Evolutionary conservation across 2,888 invertebrate genomes (phyloP), one percentile per base, ranked within the genome.

Genomic region (Eupithecia centaureata): DNA sequence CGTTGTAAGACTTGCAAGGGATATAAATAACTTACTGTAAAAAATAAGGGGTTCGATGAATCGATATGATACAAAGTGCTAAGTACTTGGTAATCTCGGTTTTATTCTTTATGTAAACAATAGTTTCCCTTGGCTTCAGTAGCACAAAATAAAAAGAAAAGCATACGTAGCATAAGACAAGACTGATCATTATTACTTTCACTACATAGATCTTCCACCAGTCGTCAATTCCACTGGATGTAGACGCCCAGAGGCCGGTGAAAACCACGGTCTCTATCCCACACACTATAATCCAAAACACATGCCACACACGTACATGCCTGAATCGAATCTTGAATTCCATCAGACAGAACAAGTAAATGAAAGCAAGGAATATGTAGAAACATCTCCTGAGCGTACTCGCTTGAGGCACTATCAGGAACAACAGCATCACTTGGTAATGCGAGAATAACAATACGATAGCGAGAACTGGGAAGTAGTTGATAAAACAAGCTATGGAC

Each of bases 261-360:
- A 97, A 95, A 22, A 94, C 78, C 57, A 95, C 88, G 78, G 96
- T 96, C 87, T 97, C 96, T 32, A 92, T 75, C 68, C 95, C 94
- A 57, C 95, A 94, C 57, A 96, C 89, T 62, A 94, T 83, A 79
- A 96, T 95, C 90, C 95, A 97, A 61, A 95, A 94, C 72, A 94
- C 88, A 77, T 96, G 95, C 94, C 96, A 96, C 63, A 95, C 91
- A 5, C 95, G 94, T 25, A 96, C 94, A 79, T 95, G 95, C 74
- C 95, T 95, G 83, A 97, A 97, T 84, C 95, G 95, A 65, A 97
- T 94, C 82, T 96, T 96, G 78, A 97, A 96, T 87, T 97, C 97
- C 81, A 97, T 95, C 56, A 97, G 90, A 79, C 96, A 95, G 83
- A 97, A 96, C 64, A 96, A 92, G 80, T 96, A 97, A 71, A 97